These are phyloP conservation scores for Onthophagus sagittarius DNA, from an alignment of 2,888 invertebrate genomes.

Conservation along the genomic window DNA sequence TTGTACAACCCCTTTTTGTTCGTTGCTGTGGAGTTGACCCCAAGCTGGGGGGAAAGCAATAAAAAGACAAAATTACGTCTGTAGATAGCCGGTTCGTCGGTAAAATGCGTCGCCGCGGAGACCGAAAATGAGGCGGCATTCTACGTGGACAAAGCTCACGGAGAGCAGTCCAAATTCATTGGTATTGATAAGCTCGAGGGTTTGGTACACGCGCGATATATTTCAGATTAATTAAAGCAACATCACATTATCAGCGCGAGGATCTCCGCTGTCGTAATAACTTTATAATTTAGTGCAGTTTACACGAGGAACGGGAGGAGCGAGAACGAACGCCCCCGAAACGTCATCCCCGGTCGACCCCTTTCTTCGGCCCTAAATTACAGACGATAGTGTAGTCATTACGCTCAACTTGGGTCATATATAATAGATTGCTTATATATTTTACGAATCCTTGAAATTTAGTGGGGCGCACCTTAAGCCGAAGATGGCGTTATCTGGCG, in stretches of 20 bases:
- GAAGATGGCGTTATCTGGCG: slow-evolving; percentile 43
- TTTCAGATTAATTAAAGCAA: slow-evolving; percentile 52
- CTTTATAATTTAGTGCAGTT: slow-evolving; percentile 54
- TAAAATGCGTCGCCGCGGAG: not conserved
- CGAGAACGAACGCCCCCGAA: slow-evolving; percentile 29
- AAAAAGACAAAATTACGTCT: slow-evolving; percentile 11
- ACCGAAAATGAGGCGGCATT: slow-evolving; percentile 16
- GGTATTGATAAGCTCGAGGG: slow-evolving; percentile 33
- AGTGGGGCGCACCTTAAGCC: slow-evolving; percentile 34
- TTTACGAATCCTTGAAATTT: slow-evolving; percentile 40
- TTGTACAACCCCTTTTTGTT: not conserved
- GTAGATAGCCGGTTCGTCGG: slow-evolving; percentile 2
- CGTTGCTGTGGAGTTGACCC: not conserved
- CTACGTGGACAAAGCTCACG: slow-evolving; percentile 24
- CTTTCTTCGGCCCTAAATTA: slow-evolving; percentile 39
- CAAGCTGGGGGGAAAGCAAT: not conserved
- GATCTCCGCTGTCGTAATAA: slow-evolving; percentile 53
- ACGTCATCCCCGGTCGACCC: slow-evolving; percentile 27
- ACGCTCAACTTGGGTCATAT: slow-evolving; percentile 40
- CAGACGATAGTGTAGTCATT: slow-evolving; percentile 41
- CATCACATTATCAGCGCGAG: slow-evolving; percentile 51
- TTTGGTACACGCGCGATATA: slow-evolving; percentile 45
- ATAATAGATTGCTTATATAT: slow-evolving; percentile 47
- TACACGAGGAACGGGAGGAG: slow-evolving; percentile 39
- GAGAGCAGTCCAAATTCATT: slow-evolving; percentile 19